phyloP scores from a whole-genome alignment of 2,888 invertebrate species.

The Pseudoips prasinana region DNA sequence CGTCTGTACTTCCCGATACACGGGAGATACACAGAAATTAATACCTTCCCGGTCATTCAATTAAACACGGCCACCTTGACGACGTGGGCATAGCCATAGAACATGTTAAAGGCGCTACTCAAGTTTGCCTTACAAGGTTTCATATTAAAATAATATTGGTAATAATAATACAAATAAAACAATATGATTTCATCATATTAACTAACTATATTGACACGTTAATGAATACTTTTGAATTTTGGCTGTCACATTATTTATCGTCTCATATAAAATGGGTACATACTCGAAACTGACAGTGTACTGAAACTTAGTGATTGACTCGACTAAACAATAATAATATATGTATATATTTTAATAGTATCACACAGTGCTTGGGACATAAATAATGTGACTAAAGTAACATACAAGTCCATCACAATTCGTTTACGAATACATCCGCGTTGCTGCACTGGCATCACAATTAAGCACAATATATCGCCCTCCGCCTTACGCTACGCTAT shows the following conservation, averaged over 20 bases:
- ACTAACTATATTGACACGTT: constrained; percentile 53
- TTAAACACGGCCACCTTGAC: too few relatives aligned
- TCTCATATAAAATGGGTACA: constrained; percentile 5
- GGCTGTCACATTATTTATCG: constrained; percentile 62
- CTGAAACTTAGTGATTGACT: constrained; percentile 14
- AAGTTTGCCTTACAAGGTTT: too few relatives aligned
- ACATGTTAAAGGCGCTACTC: too few relatives aligned
- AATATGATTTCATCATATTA: constrained; percentile 47
- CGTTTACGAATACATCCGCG: constrained; percentile 53
- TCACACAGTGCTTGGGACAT: constrained; percentile 23
- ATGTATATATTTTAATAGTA: constrained; percentile 10
- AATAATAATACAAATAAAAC: constrained; percentile 4
- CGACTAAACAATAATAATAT: constrained; percentile 16
- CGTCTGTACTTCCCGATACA: too few relatives aligned
- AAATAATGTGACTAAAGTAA: constrained; percentile 53
- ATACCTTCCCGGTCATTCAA: too few relatives aligned
- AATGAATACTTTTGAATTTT: constrained; percentile 67
- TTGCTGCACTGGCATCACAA: constrained; percentile 25
- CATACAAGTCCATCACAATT: constrained; percentile 39
- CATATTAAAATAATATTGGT: constrained; percentile 2
- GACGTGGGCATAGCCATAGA: too few relatives aligned
- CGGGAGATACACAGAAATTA: too few relatives aligned
- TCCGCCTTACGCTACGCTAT: constrained; percentile 45
- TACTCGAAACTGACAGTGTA: constrained; percentile 13
- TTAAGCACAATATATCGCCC: constrained; percentile 26